Evolutionary conservation across 2,797 vertebrate species (phyloP).

Genomic region (Mycteria americana): DNA sequence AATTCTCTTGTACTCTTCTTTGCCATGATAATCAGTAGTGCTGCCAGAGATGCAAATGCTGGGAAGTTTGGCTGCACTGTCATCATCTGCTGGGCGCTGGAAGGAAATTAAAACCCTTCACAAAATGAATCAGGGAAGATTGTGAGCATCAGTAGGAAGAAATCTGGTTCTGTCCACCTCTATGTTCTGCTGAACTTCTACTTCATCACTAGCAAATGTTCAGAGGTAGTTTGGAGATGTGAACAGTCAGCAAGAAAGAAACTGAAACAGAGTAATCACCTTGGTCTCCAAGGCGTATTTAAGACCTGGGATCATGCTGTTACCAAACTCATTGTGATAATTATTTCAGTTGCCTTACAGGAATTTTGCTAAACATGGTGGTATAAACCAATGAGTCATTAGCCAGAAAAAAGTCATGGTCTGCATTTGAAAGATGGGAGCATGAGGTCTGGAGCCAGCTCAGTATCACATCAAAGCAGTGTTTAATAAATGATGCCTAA

Average conservation of each 20-base stretch:
- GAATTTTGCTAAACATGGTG: conserved; percentile 6
- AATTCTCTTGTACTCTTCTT: neutral
- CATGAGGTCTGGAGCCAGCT: neutral
- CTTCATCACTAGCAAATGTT: neutral
- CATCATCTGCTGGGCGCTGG: fast-evolving
- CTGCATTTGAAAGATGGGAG: conserved; percentile 46
- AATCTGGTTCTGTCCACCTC: neutral
- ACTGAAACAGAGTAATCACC: neutral
- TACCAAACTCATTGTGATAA: conserved; percentile 22
- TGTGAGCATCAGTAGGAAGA: neutral
- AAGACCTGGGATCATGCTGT: neutral
- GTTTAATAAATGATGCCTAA: conserved; percentile 44
- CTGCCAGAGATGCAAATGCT: neutral
- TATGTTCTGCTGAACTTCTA: neutral
- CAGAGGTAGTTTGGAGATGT: neutral
- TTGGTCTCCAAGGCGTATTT: neutral
- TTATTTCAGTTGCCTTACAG: conserved; percentile 42
- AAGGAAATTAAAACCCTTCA: neutral
- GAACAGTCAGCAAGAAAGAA: conserved; percentile 28
- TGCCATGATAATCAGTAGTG: neutral
- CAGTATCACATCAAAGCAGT: conserved; percentile 63
- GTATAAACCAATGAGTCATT: conserved; percentile 43
- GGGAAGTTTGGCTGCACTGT: neutral
- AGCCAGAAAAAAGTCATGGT: conserved; percentile 20
- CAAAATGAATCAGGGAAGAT: neutral